Base-by-base conservation (phyloP, 2,888 invertebrate species). In the Megalurothrips usitatus region DNA sequence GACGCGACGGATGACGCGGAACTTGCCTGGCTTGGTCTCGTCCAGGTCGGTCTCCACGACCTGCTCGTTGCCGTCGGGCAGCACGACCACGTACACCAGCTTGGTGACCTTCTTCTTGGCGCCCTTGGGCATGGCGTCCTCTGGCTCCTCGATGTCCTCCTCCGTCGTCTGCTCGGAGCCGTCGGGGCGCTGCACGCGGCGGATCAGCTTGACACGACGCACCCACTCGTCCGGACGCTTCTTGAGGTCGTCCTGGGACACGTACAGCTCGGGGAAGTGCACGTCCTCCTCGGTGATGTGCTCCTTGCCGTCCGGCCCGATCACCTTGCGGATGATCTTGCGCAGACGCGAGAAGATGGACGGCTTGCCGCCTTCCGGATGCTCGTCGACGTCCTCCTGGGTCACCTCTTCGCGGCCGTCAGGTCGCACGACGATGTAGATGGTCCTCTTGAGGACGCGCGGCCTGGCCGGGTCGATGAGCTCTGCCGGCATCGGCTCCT, bases 1-100 rank as follows among this genome's bases (percentile, higher is more conserved):
- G 14, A 52, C 52, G 19, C 52, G 52, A 2, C 52, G 52, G 52
- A 52, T 52, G 52, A 52, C 52, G 14, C 52, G 52, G 52, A 52
- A 52, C 52, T 52, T 52, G 52, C 52, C 52, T 52, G 52, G 52
- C 52, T 52, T 52, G 52, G 52, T 52, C 52, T 52, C 52, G 52
- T 52, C 52, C 14, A 52, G 52, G 19, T 52, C 52, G 19, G 52
- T 52, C 19, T 52, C 52, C 14, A 52, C 52, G 4, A 52, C 52
- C 52, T 52, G 52, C 52, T 52, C 52, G 12, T 52, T 52, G 52
- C 52, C 52, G 52, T 52, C 52, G 52, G 52, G 52, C 2, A 52
- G 52, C 14, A 19, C 52, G 19, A 52, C 19, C 14, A 52, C 52
- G 52, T 52, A 52, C 52, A 52, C 52, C 52, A 52, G 52, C 10